Evolutionary conservation across 2,888 invertebrate species (phyloP), one percentile per base, ranked within the genome.

Genomic region (Melinaea menophilus): DNA sequence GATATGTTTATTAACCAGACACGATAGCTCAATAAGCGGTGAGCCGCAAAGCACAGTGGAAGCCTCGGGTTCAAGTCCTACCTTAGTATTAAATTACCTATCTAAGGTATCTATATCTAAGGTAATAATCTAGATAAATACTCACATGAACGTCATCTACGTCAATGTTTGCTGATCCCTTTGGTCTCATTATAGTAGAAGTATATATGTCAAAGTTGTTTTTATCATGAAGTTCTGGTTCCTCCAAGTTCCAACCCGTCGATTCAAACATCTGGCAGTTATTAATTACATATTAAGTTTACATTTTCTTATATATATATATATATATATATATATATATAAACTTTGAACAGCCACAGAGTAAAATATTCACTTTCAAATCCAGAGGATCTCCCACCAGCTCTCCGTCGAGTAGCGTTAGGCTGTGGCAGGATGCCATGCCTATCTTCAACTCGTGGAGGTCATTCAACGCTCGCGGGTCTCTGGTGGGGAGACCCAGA

Each of bases 331-430:
- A 22, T 31, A 51, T 22, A 13, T 51, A 4, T 51, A 9, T 51
- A 3, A 51, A 13, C 2, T 13, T 7, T 51, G 1, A 0, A 41
- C 13, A 51, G 22, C 9, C 22, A 51, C 22, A 51, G 51, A 22
- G 5, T 51, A 51, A n/a, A 48, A 4, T 9, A 22, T 2, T 13
- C 73, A 94, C 94, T 91, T 97, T 98, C 37, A 99, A 90, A 81
- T 99, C 99, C 34, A 99, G 87, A 0, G 99, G 99, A 87, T 99
- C 99, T 0, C 99, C 99, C 54, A 95, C 95, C 61, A 97, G 90
- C 75, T 95, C 93, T 0, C 95, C 95, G 69, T 98, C 95, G 70
- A 99, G 95, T 64, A 97, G 92, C 0, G 98, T 98, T 58, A 99
- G 92, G 2, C 97, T 97, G 85, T 99, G 99, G 77, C 98, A 99